Evolutionary conservation across 2,113 vertebrate species (phyloP).

Genomic region (Fukomys damarensis): DNA sequence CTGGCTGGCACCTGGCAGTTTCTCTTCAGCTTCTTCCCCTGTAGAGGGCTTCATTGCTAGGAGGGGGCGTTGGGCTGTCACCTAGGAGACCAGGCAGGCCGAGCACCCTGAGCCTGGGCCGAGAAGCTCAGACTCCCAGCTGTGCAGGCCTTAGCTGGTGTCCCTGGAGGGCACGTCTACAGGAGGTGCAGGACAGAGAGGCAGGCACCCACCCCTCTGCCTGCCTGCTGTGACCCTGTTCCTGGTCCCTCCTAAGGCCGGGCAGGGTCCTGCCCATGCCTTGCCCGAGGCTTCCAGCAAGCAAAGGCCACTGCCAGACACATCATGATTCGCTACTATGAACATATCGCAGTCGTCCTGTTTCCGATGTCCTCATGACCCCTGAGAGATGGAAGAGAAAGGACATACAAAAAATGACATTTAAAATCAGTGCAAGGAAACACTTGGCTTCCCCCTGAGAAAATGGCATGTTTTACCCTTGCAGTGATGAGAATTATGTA

Average conservation of each 20-base stretch:
- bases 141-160: neutral
- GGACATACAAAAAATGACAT: neutral
- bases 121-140: neutral
- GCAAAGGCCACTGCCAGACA: neutral
- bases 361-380: neutral
- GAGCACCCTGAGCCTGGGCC: neutral
- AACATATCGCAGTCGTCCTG: neutral
- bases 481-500: neutral
- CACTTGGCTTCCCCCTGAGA: neutral
- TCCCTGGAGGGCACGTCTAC: neutral
- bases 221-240: neutral
- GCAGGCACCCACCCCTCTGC: neutral
- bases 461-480: neutral
- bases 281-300: neutral
- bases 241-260: too few species aligned
- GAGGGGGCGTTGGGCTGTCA: neutral
- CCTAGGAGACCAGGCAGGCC: neutral
- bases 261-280: too few species aligned
- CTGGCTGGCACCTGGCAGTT: neutral
- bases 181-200: neutral
- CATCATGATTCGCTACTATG: neutral
- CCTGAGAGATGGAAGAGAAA: neutral
- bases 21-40: neutral
- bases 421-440: neutral
- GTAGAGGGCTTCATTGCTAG: neutral